Percentiles rank a stretch among this genome's conserved stretches.
These are phyloP conservation scores for Conomelus anceps DNA, from an alignment of 2,888 invertebrate species.

Conservation along the genomic window DNA sequence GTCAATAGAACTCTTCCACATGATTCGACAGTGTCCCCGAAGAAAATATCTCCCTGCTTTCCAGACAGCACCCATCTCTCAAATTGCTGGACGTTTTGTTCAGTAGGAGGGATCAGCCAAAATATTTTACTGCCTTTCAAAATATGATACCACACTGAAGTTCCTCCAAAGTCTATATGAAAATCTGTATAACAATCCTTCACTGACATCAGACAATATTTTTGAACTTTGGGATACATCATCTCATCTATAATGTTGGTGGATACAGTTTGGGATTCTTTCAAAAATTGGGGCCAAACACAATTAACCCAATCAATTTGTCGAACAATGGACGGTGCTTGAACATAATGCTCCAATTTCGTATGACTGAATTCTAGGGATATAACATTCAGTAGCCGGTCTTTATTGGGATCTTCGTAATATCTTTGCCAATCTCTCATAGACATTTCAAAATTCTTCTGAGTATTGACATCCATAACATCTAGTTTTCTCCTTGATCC, in stretches of 20 bases:
- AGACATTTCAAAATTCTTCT: conserved; percentile 94
- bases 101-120: conserved; percentile 95
- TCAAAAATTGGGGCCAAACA: conserved; percentile 92
- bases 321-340: conserved; percentile 82
- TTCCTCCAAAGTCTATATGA: conserved; percentile 92
- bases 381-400: conserved; percentile 86
- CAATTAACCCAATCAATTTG: conserved; percentile 97
- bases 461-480: conserved; percentile 97
- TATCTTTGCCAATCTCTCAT: conserved; percentile 90
- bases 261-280: conserved; percentile 90
- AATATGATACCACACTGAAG: conserved; percentile 95
- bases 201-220: conserved; percentile 87
- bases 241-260: conserved; percentile 91
- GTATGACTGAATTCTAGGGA: conserved; percentile 97
- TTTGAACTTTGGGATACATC: conserved; percentile 93
- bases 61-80: conserved; percentile 95
- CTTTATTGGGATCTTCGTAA: conserved; percentile 74
- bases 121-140: conserved; percentile 82
- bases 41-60: conserved; percentile 91
- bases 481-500: conserved; percentile 66
- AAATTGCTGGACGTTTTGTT: conserved; percentile 82
- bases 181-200: conserved; percentile 89
- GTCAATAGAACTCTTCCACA: conserved; percentile 70
- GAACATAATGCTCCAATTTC: conserved; percentile 87
- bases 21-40: conserved; percentile 91